phyloP scores from a whole-genome alignment of 2,113 vertebrate species.

The Todiramphus chloris region DNA sequence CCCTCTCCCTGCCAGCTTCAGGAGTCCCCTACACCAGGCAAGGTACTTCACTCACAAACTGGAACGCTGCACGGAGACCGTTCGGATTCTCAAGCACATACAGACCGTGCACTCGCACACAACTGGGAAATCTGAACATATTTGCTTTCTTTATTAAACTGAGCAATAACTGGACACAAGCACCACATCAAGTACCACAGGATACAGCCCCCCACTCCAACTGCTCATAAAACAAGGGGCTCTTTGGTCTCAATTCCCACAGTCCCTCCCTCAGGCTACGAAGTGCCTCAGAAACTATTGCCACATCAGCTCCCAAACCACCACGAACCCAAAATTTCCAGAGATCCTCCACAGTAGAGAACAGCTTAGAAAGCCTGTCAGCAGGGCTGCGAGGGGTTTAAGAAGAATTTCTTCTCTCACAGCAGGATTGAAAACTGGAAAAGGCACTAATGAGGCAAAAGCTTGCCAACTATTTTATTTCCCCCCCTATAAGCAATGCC shows the following conservation, averaged over 20 bases:
- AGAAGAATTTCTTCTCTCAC: not conserved
- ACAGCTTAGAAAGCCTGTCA: not conserved
- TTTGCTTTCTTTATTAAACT: not conserved
- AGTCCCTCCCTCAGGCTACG: not conserved
- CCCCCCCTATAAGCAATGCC: not conserved
- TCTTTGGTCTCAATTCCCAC: not conserved
- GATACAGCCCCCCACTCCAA: not conserved
- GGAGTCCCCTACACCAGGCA: not conserved
- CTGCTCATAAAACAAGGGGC: not conserved
- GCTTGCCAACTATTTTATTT: not conserved
- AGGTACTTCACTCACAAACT: not conserved
- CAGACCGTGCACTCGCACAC: not conserved
- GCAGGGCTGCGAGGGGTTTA: not conserved
- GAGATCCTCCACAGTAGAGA: fast-evolving
- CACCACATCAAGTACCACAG: not conserved
- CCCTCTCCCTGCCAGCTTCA: not conserved
- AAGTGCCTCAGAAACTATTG: not conserved
- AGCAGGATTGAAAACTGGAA: not conserved
- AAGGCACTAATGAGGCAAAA: not conserved
- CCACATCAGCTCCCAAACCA: not conserved
- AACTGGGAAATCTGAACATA: not conserved
- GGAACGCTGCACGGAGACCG: not conserved
- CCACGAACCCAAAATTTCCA: fast-evolving
- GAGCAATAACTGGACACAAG: not conserved
- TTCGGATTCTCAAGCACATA: not conserved